Conservation (phyloP, 2,797 vertebrate genomes). For the Epinephelus coioides region DNA sequence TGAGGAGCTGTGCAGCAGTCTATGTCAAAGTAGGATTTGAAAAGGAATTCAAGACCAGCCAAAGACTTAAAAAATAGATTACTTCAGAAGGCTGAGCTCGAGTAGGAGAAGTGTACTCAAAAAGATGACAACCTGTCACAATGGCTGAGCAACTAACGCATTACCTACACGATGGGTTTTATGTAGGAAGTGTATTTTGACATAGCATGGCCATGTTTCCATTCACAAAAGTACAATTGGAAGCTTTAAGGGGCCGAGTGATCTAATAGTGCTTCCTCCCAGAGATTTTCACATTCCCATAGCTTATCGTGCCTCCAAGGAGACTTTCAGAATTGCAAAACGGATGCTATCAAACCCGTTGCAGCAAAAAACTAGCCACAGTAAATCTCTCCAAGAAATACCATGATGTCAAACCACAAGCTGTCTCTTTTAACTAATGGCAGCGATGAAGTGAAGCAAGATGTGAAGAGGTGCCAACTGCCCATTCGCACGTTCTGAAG, state of each 20-base stretch:
- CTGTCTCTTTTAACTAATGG: slow-evolving; percentile 65
- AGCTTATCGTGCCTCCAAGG: slow-evolving; percentile 38
- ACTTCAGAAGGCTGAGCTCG: slow-evolving; percentile 47
- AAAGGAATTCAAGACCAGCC: slow-evolving; percentile 57
- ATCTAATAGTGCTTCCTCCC: slow-evolving; percentile 40
- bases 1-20: slow-evolving; percentile 57
- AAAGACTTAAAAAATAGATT: slow-evolving; percentile 60
- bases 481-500: slow-evolving; percentile 66
- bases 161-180: slow-evolving; percentile 57
- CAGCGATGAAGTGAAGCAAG: slow-evolving; percentile 57
- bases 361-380: slow-evolving; percentile 24
- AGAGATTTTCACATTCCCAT: slow-evolving; percentile 38
- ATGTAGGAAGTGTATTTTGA: slow-evolving; percentile 59
- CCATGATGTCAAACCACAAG: slow-evolving; percentile 59
- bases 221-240: slow-evolving; percentile 60
- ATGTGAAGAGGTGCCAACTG: slow-evolving; percentile 70
- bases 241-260: slow-evolving; percentile 44
- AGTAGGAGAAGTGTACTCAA: slow-evolving; percentile 44
- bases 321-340: slow-evolving; percentile 45
- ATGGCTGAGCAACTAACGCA: slow-evolving; percentile 56
- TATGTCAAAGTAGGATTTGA: slow-evolving; percentile 69
- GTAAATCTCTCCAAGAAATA: slow-evolving; percentile 52
- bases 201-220: slow-evolving; percentile 39
- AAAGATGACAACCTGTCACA: slow-evolving; percentile 67
- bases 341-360: slow-evolving; percentile 36